A percentile compares a stretch with the other conserved stretches of the same genome.
Conservation (phyloP, 2,797 vertebrate genomes). For the Muscicapa comitata region DNA sequence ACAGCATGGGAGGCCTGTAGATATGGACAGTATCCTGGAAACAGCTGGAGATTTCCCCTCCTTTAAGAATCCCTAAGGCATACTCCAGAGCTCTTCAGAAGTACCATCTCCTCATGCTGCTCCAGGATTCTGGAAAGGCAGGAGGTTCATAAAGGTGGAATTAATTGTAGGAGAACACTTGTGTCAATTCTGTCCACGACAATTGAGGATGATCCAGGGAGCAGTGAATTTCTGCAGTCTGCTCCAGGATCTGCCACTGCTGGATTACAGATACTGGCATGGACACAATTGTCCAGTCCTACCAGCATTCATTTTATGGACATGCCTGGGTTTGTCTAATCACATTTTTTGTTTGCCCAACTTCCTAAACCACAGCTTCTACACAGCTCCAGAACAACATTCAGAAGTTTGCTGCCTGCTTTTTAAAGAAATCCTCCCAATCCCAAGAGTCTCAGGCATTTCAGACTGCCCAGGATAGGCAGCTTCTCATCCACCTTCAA, state of each 20-base stretch:
- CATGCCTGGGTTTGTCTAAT: background rate
- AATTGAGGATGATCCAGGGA: background rate
- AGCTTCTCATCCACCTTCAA: background rate
- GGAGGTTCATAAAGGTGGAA: background rate
- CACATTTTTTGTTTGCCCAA: background rate
- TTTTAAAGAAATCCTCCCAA: background rate
- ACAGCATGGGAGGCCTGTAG: background rate
- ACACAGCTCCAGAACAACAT: background rate
- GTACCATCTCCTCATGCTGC: background rate
- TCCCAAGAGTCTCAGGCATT: background rate
- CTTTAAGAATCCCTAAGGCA: background rate
- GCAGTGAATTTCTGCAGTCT: background rate
- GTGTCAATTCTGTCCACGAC: fast-evolving
- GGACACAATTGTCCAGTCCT: background rate
- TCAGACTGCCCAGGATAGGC: background rate
- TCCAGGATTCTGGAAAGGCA: background rate
- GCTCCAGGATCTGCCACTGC: background rate
- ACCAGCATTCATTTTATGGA: background rate
- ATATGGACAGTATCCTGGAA: background rate
- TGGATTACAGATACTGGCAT: background rate
- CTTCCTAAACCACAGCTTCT: background rate
- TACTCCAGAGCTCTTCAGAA: background rate
- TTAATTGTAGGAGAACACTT: background rate
- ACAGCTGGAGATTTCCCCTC: background rate
- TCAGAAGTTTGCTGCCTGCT: background rate